Base-by-base conservation (phyloP, 1,140 invertebrate species). In the Diachasma alloeum region DNA sequence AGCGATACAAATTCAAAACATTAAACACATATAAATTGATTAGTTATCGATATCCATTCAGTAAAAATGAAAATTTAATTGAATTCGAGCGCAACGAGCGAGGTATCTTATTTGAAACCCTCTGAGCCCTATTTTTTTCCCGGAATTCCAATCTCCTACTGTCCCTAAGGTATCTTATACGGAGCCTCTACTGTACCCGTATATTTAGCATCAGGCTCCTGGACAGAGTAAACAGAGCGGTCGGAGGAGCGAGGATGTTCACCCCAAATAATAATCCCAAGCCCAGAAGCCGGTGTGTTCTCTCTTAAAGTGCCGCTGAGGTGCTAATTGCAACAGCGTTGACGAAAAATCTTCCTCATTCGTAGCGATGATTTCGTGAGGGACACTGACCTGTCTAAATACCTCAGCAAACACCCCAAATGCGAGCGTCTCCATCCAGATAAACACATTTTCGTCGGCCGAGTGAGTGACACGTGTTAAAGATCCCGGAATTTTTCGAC, bases 281-380 rank as follows among this genome's bases (percentile, higher is more conserved):
- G 82, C 81, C 82, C 83, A 63, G 82, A 78, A 82, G 81, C 76
- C 44, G 31, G 39, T 70, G 59, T 26, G 24, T 63, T 19, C 59
- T 15, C 22, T 26, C 59, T 81, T 83, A 83, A 81, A 78, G 72
- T 76, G 48, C 72, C 74, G 63, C 19, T 72, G 37, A 80, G 80
- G 83, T 83, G 85, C 76, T 86, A 86, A 86, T 86, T 84, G 80
- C 76, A 72, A 71, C 59, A 48, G 74, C 73, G 75, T 68, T 78
- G 73, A 70, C 76, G 69, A 44, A 73, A 63, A 72, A 70, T 69
- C 79, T 82, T 82, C 79, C 44, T 42, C 59, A 63, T 78, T 72
- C 69, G 46, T 26, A 26, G 36, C 46, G 46, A 73, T 66, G 63
- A 76, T 78, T 78, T 76, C 72, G 74, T 74, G 9, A 26, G 59